phyloP scores from a whole-genome alignment of 2,113 vertebrate genomes.

The Psettodes erumei region DNA sequence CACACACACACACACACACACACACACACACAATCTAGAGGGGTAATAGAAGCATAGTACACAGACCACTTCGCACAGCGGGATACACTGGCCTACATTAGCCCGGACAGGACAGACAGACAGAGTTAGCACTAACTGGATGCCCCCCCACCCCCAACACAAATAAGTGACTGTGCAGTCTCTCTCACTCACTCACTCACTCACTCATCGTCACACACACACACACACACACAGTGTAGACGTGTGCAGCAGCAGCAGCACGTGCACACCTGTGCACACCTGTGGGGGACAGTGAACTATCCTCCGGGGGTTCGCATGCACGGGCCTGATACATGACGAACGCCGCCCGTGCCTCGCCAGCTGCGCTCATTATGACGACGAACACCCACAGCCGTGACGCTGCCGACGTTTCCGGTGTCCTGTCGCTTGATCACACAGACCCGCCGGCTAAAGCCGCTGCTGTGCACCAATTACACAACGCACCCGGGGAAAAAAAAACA shows the following conservation, averaged over 20 bases:
- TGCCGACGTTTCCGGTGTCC: not conserved
- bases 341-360: conserved; percentile 17
- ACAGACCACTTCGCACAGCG: conserved; percentile 14
- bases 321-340: conserved; percentile 18
- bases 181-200: not conserved
- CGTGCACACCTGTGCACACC: conserved; percentile 2
- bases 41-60: conserved; percentile 16
- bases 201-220: not conserved
- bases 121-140: not conserved
- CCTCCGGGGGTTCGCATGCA: too few relatives aligned
- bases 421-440: not conserved
- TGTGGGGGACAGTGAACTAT: conserved; percentile 42
- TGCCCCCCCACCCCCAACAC: conserved; percentile 1
- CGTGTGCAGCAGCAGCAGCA: not conserved
- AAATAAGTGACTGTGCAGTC: not conserved
- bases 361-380: not conserved
- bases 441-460: not conserved
- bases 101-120: not conserved
- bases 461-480: not conserved
- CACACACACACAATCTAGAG: conserved; percentile 17
- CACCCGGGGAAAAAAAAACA: not conserved
- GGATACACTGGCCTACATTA: conserved; percentile 15
- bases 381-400: too few relatives aligned
- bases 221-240: not conserved
- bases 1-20: conserved; percentile 35